A percentile compares a stretch with the other conserved stretches of the same genome.
phyloP scores from a whole-genome alignment of 2,113 vertebrate species.

The Setophaga coronata region DNA sequence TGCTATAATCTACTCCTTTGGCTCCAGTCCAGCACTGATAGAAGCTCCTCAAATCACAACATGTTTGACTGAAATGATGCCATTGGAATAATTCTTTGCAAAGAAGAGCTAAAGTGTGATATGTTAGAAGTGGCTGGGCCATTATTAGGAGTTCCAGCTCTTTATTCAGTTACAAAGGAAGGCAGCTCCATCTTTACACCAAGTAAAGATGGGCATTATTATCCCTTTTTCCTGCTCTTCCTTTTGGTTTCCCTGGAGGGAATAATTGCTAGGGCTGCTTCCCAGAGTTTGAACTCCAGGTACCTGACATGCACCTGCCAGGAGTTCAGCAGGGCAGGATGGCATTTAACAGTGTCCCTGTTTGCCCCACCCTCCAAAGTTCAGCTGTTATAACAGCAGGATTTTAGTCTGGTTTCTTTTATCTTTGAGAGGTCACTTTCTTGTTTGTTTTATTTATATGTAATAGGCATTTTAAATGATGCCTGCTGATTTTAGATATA shows the following conservation, averaged over 20 bases:
- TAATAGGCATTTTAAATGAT: background rate
- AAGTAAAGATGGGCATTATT: background rate
- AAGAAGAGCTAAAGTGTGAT: background rate
- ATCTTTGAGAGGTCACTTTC: background rate
- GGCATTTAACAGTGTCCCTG: background rate
- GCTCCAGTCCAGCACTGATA: conserved; percentile 25
- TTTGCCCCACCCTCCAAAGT: background rate
- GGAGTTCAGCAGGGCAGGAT: background rate
- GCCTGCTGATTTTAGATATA: background rate
- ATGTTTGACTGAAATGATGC: conserved; percentile 31
- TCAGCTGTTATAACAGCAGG: background rate
- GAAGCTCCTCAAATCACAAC: conserved; percentile 29
- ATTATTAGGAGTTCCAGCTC: background rate
- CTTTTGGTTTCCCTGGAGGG: background rate
- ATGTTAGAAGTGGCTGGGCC: background rate
- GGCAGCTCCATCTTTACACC: background rate
- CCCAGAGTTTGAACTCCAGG: background rate
- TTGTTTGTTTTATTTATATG: background rate
- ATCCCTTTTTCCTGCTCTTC: background rate
- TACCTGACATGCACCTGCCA: background rate
- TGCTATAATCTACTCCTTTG: conserved; percentile 1
- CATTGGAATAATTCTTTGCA: conserved; percentile 1
- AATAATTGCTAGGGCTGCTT: conserved; percentile 24
- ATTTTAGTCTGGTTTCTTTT: background rate
- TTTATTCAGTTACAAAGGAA: conserved; percentile 19